Conservation (phyloP, 35 echinoderm and acorn worm genomes). For the Heliocidaris erythrogramma region DNA sequence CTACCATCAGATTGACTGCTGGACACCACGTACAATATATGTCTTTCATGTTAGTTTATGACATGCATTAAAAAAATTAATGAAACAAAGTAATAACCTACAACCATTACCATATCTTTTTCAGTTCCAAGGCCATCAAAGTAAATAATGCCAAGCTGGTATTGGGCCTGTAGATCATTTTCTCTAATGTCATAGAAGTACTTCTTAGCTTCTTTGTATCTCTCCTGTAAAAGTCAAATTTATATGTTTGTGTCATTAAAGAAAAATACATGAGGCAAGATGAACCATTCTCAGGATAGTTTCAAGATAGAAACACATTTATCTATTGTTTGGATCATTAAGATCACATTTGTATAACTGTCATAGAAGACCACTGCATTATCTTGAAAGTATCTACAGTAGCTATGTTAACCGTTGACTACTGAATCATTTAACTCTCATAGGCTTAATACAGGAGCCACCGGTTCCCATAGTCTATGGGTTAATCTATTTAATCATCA, state of each 20-base stretch:
- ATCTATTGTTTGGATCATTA: neutral
- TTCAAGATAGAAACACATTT: neutral
- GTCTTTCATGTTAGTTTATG: too few relatives aligned
- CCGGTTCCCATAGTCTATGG: too few relatives aligned
- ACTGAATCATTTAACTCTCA: too few relatives aligned
- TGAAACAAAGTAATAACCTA: too few relatives aligned
- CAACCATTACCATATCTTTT: conserved; percentile 39
- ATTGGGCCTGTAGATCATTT: conserved; percentile 80
- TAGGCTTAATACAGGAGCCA: too few relatives aligned
- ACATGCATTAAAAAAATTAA: too few relatives aligned
- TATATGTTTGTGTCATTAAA: neutral
- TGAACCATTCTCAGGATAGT: neutral
- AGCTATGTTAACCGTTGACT: too few relatives aligned
- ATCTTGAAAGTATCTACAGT: too few relatives aligned
- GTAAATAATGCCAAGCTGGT: conserved; percentile 91
- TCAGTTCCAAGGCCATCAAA: conserved; percentile 87
- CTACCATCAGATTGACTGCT: too few relatives aligned
- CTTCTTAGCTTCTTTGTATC: conserved; percentile 71
- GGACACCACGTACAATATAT: too few relatives aligned
- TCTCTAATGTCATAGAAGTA: conserved; percentile 79
- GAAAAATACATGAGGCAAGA: neutral
- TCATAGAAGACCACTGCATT: too few relatives aligned
- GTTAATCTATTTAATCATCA: too few relatives aligned
- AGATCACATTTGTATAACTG: neutral
- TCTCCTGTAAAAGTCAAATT: conserved; percentile 60